Evolutionary conservation across 2,113 vertebrate species (phyloP).

Genomic region (Chaetodon auriga): DNA sequence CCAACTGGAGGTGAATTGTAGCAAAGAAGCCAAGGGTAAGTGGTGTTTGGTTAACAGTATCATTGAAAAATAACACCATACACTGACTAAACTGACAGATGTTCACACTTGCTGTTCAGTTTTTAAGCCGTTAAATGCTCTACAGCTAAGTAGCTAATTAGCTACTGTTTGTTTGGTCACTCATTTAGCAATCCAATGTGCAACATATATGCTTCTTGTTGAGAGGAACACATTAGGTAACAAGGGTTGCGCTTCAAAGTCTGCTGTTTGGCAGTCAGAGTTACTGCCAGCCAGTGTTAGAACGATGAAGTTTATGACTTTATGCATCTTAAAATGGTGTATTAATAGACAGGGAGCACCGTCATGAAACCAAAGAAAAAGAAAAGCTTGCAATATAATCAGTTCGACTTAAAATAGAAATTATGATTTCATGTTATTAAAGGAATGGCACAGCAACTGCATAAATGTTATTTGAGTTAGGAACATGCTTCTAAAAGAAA

Average conservation of each 20-base stretch:
- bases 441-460: neutral
- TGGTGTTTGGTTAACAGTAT: neutral
- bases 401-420: neutral
- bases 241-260: slow-evolving; percentile 12
- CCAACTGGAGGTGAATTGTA: neutral
- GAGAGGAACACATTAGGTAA: slow-evolving; percentile 1
- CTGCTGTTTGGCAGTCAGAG: neutral
- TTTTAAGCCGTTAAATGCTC: slow-evolving; percentile 11
- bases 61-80: neutral
- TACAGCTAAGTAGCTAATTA: slow-evolving; percentile 11
- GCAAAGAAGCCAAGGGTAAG: neutral
- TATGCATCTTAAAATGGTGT: neutral
- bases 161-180: slow-evolving; percentile 1
- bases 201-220: slow-evolving; percentile 7
- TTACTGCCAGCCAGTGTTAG: slow-evolving; percentile 12
- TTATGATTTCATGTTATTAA: neutral
- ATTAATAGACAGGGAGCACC: neutral
- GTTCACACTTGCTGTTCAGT: neutral
- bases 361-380: neutral
- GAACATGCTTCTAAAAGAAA: neutral
- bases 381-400: neutral
- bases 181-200: neutral
- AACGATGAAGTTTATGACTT: neutral
- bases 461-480: slow-evolving; percentile 8
- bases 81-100: neutral